Evolutionary conservation across 2,888 invertebrate genomes (phyloP), one percentile per base, ranked within the genome.

Genomic region (Polyommatus icarus): DNA sequence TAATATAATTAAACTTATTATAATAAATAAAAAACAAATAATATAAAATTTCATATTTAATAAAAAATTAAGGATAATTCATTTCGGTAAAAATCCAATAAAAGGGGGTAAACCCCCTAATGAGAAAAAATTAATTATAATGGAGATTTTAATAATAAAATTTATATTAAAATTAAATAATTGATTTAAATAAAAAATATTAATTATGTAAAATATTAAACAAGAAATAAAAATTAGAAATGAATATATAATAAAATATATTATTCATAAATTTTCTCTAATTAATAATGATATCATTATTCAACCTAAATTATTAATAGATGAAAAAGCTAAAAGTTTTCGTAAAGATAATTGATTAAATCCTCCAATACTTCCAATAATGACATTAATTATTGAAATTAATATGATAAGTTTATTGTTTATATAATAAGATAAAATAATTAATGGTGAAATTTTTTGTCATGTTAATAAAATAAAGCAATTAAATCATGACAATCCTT

Each of bases 381-480:
- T 81, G 76, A 89, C 84, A 80, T 93, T 94, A 67, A 92, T 71
- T 80, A 95, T 84, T 87, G 95, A 90, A 85, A 91, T 87, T 78
- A 92, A 81, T 80, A 88, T 83, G 18, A 75, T 89, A 81, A 87
- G 86, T 90, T 91, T 87, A 83, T 86, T 87, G 86, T 90, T 88
- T 84, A 88, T 86, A 85, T 90, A 89, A 87, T 94, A 94, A 76
- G 92, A 93, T 72, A 95, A 83, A 84, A 95, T 82, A 87, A 95
- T 91, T 90, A 96, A 88, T 2, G 95, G 95, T 59, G 95, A 92
- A 90, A 95, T 94, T 95, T 96, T 96, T 95, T 96, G 96, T 92
- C 95, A 95, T 0, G 95, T 95, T 90, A 95, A 90, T 91, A 95
- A 86, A 85, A 95, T 89, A 84, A 95, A 87, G 80, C 89, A 86